phyloP scores from a whole-genome alignment of 2,888 invertebrate species.

The Caenorhabditis japonica region DNA sequence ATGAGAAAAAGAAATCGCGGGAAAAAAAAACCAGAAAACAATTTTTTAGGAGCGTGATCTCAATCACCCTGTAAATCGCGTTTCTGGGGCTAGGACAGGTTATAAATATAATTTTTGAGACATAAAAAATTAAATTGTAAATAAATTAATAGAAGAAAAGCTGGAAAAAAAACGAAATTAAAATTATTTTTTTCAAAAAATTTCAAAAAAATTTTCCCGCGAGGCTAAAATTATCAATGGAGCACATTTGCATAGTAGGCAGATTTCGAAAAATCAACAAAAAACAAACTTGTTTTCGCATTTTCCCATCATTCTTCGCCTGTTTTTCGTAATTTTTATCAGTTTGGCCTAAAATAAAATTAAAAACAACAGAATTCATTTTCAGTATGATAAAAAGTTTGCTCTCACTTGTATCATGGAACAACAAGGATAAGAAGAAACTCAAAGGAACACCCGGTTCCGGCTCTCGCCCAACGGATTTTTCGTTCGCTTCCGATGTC shows the following conservation, averaged over 20 bases:
- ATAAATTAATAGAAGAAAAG: too few species aligned
- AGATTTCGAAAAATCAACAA: neutral
- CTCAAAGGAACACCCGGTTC: slow-evolving; percentile 1
- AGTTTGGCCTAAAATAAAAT: neutral
- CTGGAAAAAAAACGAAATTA: too few species aligned
- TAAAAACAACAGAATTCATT: neutral
- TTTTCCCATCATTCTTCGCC: neutral
- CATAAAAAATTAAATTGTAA: too few species aligned
- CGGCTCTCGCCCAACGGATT: slow-evolving; percentile 5
- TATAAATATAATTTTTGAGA: too few species aligned
- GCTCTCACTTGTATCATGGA: slow-evolving; percentile 37
- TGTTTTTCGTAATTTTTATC: slow-evolving; percentile 1
- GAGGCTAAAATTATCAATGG: neutral
- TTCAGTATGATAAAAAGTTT: slow-evolving; percentile 37
- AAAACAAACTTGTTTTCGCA: too few species aligned
- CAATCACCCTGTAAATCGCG: too few species aligned
- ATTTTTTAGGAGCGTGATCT: too few species aligned
- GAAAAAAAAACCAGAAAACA: too few species aligned
- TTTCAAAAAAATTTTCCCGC: too few species aligned
- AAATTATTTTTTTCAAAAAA: too few species aligned
- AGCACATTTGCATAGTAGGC: neutral
- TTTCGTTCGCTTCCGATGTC: slow-evolving; percentile 24
- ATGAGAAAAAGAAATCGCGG: too few species aligned
- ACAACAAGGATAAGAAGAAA: slow-evolving; percentile 26
- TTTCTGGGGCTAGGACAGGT: too few species aligned